phyloP scores from a whole-genome alignment of 2,888 invertebrate genomes.

The Melangyna quadrimaculata region DNA sequence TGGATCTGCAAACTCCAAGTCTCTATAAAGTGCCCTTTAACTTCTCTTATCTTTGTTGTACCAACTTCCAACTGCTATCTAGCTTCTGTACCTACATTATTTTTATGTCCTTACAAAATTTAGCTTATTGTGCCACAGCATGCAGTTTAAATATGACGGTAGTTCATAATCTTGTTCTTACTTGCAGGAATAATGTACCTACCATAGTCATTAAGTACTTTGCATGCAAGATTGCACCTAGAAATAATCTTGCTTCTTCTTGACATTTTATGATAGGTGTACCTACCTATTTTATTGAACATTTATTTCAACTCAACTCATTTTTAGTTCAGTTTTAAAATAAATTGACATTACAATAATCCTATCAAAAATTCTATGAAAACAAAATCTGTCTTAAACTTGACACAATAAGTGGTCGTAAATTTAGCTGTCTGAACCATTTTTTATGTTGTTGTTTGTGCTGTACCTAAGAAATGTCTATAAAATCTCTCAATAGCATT shows the following conservation, averaged over 20 bases:
- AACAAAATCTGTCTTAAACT: slow-evolving; percentile 10
- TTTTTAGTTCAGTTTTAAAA: not conserved
- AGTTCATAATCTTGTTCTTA: too few relatives aligned
- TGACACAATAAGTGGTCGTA: slow-evolving; percentile 56
- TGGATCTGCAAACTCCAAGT: too few relatives aligned
- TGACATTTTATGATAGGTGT: not conserved
- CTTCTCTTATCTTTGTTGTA: too few relatives aligned
- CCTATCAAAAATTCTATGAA: not conserved
- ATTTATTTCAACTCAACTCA: not conserved
- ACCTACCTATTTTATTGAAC: not conserved
- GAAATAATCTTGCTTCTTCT: not conserved
- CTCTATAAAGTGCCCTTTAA: too few relatives aligned
- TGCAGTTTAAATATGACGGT: too few relatives aligned
- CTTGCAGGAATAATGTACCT: too few relatives aligned
- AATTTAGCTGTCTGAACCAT: slow-evolving; percentile 56
- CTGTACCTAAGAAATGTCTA: slow-evolving; percentile 9
- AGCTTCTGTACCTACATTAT: too few relatives aligned
- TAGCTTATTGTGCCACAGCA: too few relatives aligned
- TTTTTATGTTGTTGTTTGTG: not conserved
- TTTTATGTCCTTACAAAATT: too few relatives aligned
- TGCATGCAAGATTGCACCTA: not conserved
- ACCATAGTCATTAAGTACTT: too few relatives aligned
- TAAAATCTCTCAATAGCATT: slow-evolving; percentile 29
- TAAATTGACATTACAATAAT: not conserved
- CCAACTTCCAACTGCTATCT: too few relatives aligned